phyloP scores from a whole-genome alignment of 2,888 invertebrate genomes.

The Ryuthela nishihirai region DNA sequence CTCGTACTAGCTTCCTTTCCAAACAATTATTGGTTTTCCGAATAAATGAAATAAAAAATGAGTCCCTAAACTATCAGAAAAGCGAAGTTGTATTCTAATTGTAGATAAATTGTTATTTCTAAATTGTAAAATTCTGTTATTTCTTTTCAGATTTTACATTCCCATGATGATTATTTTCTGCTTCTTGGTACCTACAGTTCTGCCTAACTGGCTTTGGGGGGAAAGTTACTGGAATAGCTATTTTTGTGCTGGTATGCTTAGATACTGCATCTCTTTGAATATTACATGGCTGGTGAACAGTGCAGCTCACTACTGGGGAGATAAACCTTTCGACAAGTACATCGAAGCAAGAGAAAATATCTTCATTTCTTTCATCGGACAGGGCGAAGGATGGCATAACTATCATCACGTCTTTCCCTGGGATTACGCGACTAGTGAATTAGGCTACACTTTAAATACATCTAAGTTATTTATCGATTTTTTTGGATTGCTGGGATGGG shows the following conservation, averaged over 20 bases:
- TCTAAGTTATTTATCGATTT: conserved; percentile 51
- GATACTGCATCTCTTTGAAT: conserved; percentile 64
- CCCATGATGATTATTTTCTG: conserved; percentile 43
- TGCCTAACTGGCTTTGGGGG: conserved; percentile 79
- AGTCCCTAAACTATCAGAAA: no score
- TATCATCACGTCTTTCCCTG: conserved; percentile 49
- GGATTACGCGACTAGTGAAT: conserved; percentile 49
- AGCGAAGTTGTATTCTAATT: no score
- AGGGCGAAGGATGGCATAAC: conserved; percentile 49
- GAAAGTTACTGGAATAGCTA: conserved; percentile 74
- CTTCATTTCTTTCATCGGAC: conserved; percentile 47
- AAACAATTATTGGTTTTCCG: no score
- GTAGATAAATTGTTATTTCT: no score
- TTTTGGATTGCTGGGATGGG: conserved; percentile 49
- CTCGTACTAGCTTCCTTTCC: no score
- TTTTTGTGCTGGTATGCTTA: conserved; percentile 70
- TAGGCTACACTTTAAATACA: conserved; percentile 48
- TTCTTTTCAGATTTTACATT: conserved; percentile 37
- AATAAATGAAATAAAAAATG: no score
- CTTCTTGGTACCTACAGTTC: conserved; percentile 60
- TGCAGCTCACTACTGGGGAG: conserved; percentile 55
- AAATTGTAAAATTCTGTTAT: conserved; percentile 8
- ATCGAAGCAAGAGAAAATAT: conserved; percentile 52
- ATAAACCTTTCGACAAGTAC: conserved; percentile 51
- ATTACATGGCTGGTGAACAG: conserved; percentile 59